phyloP scores from a whole-genome alignment of 2,888 invertebrate species.

The Sialis fuliginosa region DNA sequence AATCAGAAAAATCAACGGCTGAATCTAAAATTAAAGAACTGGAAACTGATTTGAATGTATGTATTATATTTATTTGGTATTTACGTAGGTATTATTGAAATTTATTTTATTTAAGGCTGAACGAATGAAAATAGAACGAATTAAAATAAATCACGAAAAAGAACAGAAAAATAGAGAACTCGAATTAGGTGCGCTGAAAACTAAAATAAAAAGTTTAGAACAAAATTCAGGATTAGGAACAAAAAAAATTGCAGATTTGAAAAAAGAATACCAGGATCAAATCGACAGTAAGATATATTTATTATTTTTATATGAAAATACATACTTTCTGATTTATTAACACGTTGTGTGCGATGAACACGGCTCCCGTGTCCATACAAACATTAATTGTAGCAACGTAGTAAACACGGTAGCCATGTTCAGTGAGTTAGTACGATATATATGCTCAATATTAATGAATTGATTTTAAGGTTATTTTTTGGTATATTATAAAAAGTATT shows the following conservation, averaged over 20 bases:
- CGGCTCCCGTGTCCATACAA: no score
- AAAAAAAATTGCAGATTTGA: slow-evolving; percentile 46
- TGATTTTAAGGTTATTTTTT: no score
- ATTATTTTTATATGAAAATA: no score
- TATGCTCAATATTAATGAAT: no score
- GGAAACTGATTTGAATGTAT: slow-evolving; percentile 38
- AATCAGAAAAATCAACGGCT: slow-evolving; percentile 41
- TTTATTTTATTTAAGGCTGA: slow-evolving; percentile 29
- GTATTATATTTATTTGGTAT: slow-evolving; percentile 20
- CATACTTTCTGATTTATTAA: not conserved
- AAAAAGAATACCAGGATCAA: slow-evolving; percentile 46
- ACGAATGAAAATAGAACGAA: slow-evolving; percentile 46
- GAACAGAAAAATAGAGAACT: slow-evolving; percentile 61
- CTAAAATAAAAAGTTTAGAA: slow-evolving; percentile 50
- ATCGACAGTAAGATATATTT: slow-evolving; percentile 40
- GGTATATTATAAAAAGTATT: not conserved
- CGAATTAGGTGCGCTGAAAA: slow-evolving; percentile 57
- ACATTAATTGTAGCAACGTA: no score
- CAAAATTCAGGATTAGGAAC: slow-evolving; percentile 39
- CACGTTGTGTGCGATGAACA: no score
- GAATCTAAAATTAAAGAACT: slow-evolving; percentile 43
- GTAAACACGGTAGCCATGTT: no score
- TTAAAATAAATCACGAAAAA: slow-evolving; percentile 49
- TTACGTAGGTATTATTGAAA: slow-evolving; percentile 11
- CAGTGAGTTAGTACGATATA: no score